Conservation (phyloP, 1,140 invertebrate genomes). For the Dendroctonus ponderosae region DNA sequence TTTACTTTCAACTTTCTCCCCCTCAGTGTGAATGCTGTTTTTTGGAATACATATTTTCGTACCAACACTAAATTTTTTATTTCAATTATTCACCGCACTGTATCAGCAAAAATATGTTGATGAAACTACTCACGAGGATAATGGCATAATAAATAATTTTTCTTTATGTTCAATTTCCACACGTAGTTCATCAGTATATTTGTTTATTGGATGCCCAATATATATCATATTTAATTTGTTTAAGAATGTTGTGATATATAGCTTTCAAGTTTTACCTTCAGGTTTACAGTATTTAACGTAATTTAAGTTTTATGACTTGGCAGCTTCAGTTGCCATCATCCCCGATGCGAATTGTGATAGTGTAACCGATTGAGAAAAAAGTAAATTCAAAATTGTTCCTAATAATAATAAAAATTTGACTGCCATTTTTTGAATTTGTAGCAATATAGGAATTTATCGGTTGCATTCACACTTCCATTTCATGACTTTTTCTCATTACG, state of each 20-base stretch:
- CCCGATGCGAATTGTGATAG: neutral
- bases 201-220: too few species aligned
- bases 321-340: slow-evolving; percentile 24
- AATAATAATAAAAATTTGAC: slow-evolving; percentile 39
- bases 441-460: slow-evolving; percentile 34
- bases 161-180: too few species aligned
- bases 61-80: too few species aligned
- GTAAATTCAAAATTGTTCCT: slow-evolving; percentile 44
- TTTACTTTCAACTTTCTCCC: too few species aligned
- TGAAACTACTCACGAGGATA: too few species aligned
- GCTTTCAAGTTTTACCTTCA: slow-evolving; percentile 34
- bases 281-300: slow-evolving; percentile 36
- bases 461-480: neutral
- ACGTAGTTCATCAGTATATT: too few species aligned
- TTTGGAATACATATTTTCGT: too few species aligned
- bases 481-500: too few species aligned
- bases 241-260: slow-evolving; percentile 39
- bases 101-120: too few species aligned
- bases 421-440: slow-evolving; percentile 43
- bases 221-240: slow-evolving; percentile 30
- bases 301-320: slow-evolving; percentile 26
- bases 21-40: too few species aligned
- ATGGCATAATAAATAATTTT: too few species aligned
- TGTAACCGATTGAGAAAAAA: neutral
- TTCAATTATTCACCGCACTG: too few species aligned